Conservation (phyloP, 2,113 vertebrate species). For the Tetrax tetrax region DNA sequence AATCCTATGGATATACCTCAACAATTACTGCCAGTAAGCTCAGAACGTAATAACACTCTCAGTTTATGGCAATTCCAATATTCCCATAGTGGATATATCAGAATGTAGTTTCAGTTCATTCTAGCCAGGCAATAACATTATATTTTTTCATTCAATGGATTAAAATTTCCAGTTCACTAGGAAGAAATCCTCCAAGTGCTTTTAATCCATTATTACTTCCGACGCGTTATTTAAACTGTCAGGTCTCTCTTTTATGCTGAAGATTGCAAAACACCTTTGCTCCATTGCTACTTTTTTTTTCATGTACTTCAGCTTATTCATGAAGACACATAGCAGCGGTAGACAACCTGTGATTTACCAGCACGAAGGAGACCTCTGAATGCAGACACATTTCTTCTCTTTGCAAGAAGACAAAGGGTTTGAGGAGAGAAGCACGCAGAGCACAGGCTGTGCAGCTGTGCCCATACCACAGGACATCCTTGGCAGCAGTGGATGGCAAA, state of each 20-base stretch:
- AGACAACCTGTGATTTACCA: not conserved
- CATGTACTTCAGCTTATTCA: not conserved
- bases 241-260: not conserved
- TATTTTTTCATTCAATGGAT: not conserved
- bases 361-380: not conserved
- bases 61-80: not conserved
- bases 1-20: not conserved
- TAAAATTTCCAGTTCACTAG: not conserved
- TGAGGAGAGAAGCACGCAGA: not conserved
- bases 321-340: not conserved
- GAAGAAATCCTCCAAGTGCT: not conserved
- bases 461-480: rapidly evolving
- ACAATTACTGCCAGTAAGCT: not conserved
- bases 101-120: not conserved
- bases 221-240: not conserved
- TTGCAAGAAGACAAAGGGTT: not conserved
- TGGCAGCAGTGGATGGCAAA: not conserved
- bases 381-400: not conserved
- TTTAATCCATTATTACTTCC: not conserved
- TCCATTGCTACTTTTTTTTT: not conserved
- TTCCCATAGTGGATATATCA: not conserved
- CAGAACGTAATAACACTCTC: not conserved
- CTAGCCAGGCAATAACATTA: not conserved
- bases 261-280: not conserved
- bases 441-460: not conserved